Conservation (phyloP, 2,113 vertebrate species). For the Struthio camelus region DNA sequence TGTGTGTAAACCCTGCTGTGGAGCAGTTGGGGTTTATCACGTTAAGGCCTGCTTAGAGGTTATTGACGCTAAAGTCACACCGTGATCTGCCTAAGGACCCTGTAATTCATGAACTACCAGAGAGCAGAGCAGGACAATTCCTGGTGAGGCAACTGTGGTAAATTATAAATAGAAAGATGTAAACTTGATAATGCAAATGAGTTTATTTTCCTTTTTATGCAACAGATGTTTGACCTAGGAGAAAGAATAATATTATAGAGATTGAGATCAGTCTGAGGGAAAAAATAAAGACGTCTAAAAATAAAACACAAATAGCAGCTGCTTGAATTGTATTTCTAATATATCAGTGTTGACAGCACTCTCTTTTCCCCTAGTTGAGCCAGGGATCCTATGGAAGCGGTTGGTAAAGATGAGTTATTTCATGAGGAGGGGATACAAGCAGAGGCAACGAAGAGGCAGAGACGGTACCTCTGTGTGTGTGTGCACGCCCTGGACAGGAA, state of each 20-base stretch:
- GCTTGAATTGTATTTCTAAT: slow-evolving; percentile 68
- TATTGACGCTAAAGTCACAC: neutral
- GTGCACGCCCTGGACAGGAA: neutral
- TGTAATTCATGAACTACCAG: slow-evolving; percentile 14
- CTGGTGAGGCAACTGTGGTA: slow-evolving; percentile 8
- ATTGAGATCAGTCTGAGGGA: slow-evolving; percentile 61
- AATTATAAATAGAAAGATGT: slow-evolving; percentile 47
- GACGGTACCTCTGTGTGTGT: neutral
- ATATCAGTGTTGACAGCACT: slow-evolving; percentile 58
- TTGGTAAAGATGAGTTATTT: slow-evolving; percentile 27
- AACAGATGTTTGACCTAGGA: slow-evolving; percentile 75
- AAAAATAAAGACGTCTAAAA: slow-evolving; percentile 61
- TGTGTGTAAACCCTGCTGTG: neutral
- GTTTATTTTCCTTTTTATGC: slow-evolving; percentile 65
- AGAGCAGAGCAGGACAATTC: slow-evolving; percentile 1
- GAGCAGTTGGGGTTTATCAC: neutral
- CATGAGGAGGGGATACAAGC: neutral
- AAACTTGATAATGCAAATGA: slow-evolving; percentile 65
- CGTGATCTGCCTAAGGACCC: neutral
- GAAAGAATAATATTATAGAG: slow-evolving; percentile 68
- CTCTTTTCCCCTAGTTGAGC: slow-evolving; percentile 12
- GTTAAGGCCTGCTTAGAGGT: neutral
- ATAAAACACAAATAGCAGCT: slow-evolving; percentile 74
- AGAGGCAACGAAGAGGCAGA: neutral
- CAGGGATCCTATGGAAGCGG: slow-evolving; percentile 33